phyloP scores from a whole-genome alignment of 2,113 vertebrate species.

The Siniperca knerii region DNA sequence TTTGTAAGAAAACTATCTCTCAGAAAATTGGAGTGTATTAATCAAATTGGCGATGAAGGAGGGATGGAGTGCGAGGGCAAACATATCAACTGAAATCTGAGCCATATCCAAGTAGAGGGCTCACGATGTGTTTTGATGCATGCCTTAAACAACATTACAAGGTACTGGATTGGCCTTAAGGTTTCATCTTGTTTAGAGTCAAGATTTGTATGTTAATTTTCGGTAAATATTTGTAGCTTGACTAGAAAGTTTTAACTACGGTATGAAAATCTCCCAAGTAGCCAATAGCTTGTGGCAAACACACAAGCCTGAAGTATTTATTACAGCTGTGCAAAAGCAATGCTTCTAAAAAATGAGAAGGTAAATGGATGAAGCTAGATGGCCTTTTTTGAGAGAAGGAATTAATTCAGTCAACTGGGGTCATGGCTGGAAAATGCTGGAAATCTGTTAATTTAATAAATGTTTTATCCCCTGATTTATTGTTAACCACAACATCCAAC shows the following conservation, averaged over 20 bases:
- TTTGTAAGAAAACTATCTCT: conserved; percentile 86
- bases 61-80: conserved; percentile 32
- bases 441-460: background rate
- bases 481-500: background rate
- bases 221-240: background rate
- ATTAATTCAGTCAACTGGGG: background rate
- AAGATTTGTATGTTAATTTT: background rate
- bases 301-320: background rate
- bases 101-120: conserved; percentile 54
- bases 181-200: background rate
- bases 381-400: background rate
- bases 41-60: conserved; percentile 78
- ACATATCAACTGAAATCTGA: conserved; percentile 71
- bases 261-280: background rate
- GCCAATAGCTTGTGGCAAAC: background rate
- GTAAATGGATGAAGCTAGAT: background rate
- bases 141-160: conserved; percentile 55
- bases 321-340: background rate
- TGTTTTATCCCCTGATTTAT: background rate
- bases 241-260: background rate
- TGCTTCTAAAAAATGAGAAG: background rate
- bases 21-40: conserved; percentile 85
- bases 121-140: conserved; percentile 52
- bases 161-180: background rate
- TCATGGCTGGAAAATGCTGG: background rate